Base-by-base conservation (phyloP, 2,113 vertebrate genomes). In the Ceyx margarethae region DNA sequence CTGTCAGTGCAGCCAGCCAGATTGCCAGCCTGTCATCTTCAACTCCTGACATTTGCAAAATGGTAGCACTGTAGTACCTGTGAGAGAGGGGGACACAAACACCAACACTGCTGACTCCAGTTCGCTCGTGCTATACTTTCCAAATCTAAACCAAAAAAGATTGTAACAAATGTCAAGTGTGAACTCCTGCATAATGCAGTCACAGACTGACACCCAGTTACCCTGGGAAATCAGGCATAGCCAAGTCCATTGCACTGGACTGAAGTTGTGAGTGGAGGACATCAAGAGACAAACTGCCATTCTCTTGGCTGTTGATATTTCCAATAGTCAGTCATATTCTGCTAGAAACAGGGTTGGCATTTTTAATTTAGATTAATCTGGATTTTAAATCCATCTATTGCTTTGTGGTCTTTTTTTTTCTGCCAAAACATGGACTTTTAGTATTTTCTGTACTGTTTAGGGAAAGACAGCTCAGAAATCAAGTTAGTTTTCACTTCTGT, bases 21-120 rank as follows among this genome's bases (percentile, higher is more conserved):
- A 99, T 99, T 4, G 99, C 99, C 37, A 99, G 96, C 81, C 97
- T 98, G 82, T 99, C 99, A 2, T 99, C 98, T 90, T 98, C 98
- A 48, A 99, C 98, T 58, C 99, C 99, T 1, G 99, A 99, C 99
- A 99, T 99, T 98, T 99, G 99, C 94, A 99, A 98, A 95, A 99
- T 99, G 91, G 99, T 99, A 89, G 99, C 99, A 57, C 99, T 99
- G 97, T 99, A 99, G 97, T 99, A 99, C 99, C 99, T 99, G 88
- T 0, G 33, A 91, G 71, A 3, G 10, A 93, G 26, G 75, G 54
- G 93, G 68, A 75, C 13, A 81, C 37, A 80, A 95, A 89, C 13
- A 50, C 19, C 3, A 91, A 75, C 37, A 82, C 6, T 0, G 0
- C 6, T 85, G 50, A 80, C 81, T 77, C 77, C 18, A 64, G 8